Evolutionary conservation across 1,140 invertebrate genomes (phyloP).

Genomic region (Caenorhabditis briggsae): DNA sequence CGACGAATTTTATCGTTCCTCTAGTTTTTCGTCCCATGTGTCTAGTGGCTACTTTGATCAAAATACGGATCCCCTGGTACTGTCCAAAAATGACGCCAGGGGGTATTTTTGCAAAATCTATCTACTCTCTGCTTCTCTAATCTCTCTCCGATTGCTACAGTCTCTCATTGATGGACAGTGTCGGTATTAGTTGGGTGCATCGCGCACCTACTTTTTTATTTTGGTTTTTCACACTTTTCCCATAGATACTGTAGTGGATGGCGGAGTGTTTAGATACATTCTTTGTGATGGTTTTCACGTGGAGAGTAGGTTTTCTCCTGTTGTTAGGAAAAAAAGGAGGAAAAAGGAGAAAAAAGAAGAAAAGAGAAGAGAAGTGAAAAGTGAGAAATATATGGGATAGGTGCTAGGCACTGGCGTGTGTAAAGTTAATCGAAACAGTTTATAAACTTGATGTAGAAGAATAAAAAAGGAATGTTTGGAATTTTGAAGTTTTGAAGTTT

Average conservation of each 20-base stretch:
- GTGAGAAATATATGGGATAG: constrained; percentile 1
- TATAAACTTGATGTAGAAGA: not conserved
- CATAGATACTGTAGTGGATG: not conserved
- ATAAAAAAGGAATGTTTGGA: not conserved
- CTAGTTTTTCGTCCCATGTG: not conserved
- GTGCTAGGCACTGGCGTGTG: constrained; percentile 28
- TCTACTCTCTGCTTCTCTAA: not conserved
- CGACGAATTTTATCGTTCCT: not conserved
- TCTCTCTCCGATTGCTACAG: not conserved
- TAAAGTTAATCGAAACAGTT: constrained; percentile 56
- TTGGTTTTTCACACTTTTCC: constrained; percentile 20
- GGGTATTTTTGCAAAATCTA: not conserved
- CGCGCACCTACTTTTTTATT: not conserved
- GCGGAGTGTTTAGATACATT: constrained; percentile 11
- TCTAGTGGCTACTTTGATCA: not conserved
- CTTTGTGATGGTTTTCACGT: constrained; percentile 12
- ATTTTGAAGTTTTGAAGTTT: not conserved
- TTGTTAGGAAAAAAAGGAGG: too few relatives aligned
- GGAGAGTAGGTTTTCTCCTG: not conserved
- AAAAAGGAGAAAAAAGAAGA: too few relatives aligned
- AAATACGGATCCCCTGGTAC: not conserved
- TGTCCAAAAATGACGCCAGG: not conserved
- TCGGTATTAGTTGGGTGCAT: constrained; percentile 7
- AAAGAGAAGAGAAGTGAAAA: not conserved
- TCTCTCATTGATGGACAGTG: not conserved